Evolutionary conservation across 2,888 invertebrate genomes (phyloP), one percentile per base, ranked within the genome.

Genomic region (Coleophora deauratella): DNA sequence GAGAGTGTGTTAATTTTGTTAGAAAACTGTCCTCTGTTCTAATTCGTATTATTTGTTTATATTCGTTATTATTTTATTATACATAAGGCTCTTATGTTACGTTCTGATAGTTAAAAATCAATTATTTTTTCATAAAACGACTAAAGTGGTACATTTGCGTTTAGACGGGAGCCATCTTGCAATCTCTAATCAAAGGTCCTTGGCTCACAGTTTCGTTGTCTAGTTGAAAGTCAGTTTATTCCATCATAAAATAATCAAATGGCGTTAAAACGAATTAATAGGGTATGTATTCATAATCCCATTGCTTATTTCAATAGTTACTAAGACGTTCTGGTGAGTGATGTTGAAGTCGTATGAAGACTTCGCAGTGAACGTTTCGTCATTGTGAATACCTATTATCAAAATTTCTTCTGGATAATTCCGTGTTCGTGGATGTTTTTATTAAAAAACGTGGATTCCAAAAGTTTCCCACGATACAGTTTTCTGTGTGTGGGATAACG

Each of bases 221-320:
- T 91, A 90, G 90, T 91, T 89, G 88, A 89, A 89, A 89, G 88
- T 89, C 90, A 90, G 90, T 89, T 88, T 88, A 89, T 88, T 90
- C 88, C 88, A 89, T 87, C 87, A 86, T 88, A 86, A 87, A 87
- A 88, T 86, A 87, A 87, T 88, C 89, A 91, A 91, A 95, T 95
- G 95, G 95, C 95, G 91, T 93, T 95, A 93, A 95, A 95, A 93
- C 93, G 95, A 93, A 95, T 95, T 91, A 95, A 95, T 91, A 95
- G 95, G 95, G 93, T 93, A 91, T 81, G 91, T 90, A 86, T 79
- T 70, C 62, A 62, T 57, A 55, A 55, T 60, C 62, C 54, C 51
- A 54, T 54, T 55, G 52, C 58, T 61, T 69, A 72, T 71, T 72
- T 67, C 52, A 52, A 51, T 51, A 46, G 58, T 64, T 58, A 52